A percentile compares a stretch with the other conserved stretches of the same genome.
These are phyloP conservation scores for Xestia c-nigrum DNA, from an alignment of 2,888 invertebrate genomes.

Conservation along the genomic window DNA sequence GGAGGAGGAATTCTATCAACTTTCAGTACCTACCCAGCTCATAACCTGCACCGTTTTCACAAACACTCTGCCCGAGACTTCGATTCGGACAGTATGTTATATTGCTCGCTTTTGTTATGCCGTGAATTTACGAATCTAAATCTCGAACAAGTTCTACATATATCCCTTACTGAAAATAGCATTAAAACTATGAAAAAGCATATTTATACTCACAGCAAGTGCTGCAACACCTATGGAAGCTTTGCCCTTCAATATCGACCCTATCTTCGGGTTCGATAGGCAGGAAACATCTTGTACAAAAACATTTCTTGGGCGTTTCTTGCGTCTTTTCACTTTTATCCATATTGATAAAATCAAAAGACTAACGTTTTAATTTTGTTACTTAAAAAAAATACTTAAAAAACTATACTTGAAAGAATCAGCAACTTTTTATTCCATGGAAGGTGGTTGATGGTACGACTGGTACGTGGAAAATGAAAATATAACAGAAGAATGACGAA, in stretches of 20 bases:
- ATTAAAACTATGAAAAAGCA: background rate
- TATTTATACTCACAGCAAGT: constrained; percentile 83
- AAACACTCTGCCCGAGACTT: background rate
- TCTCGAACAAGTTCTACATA: background rate
- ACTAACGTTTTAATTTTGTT: constrained; percentile 70
- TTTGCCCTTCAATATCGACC: constrained; percentile 84
- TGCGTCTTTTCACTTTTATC: constrained; percentile 71
- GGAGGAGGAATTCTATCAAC: background rate
- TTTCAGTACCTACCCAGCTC: background rate
- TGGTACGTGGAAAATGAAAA: constrained; percentile 71
- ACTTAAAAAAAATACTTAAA: constrained; percentile 47
- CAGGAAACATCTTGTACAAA: constrained; percentile 85
- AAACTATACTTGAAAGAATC: constrained; percentile 72
- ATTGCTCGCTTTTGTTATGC: background rate
- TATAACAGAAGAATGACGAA: constrained; percentile 68
- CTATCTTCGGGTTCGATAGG: constrained; percentile 81
- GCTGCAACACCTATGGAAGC: constrained; percentile 84
- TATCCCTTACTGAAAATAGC: background rate
- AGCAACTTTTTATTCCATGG: constrained; percentile 75
- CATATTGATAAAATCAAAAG: constrained; percentile 68
- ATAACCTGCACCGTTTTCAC: background rate
- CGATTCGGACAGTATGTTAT: background rate
- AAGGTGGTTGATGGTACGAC: constrained; percentile 72
- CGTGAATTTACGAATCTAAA: background rate
- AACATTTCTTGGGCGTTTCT: constrained; percentile 83